These are phyloP conservation scores for Actenoides lindsayi DNA, from an alignment of 2,113 vertebrate species.

Conservation along the genomic window DNA sequence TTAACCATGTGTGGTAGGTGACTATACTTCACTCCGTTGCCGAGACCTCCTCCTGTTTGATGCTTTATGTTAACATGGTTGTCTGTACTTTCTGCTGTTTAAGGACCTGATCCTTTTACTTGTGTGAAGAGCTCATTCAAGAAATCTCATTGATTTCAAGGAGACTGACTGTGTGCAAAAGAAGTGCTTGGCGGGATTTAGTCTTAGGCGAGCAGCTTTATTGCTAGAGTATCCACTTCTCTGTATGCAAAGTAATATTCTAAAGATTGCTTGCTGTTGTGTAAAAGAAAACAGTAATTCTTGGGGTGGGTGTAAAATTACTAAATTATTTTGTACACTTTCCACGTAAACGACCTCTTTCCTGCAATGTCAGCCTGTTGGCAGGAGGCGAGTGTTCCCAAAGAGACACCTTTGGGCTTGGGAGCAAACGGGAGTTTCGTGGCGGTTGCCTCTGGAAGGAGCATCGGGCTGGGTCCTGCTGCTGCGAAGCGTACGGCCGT, in stretches of 20 bases:
- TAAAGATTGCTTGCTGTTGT: slow-evolving; percentile 2
- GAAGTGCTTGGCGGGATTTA: slow-evolving; percentile 29
- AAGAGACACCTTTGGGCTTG: background rate
- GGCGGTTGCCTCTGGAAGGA: slow-evolving; percentile 30
- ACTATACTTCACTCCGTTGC: background rate
- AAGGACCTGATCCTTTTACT: slow-evolving; percentile 43
- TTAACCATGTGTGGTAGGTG: slow-evolving; percentile 11
- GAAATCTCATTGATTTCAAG: slow-evolving; percentile 51
- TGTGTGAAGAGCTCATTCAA: slow-evolving; percentile 43
- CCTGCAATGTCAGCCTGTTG: background rate
- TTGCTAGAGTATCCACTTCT: slow-evolving; percentile 2
- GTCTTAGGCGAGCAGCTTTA: slow-evolving; percentile 28
- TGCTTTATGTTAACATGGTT: background rate
- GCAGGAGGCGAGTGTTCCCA: background rate
- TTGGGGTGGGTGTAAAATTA: background rate
- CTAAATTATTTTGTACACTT: background rate
- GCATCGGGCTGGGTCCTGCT: background rate
- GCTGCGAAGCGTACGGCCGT: background rate
- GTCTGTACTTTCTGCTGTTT: background rate
- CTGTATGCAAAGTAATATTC: background rate
- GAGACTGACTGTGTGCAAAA: slow-evolving; percentile 33
- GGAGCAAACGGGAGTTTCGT: slow-evolving; percentile 9
- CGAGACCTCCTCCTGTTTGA: background rate
- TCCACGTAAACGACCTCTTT: background rate
- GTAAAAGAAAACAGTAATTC: slow-evolving; percentile 20